Evolutionary conservation across 2,888 invertebrate species (phyloP), one percentile per base, ranked within the genome.

Genomic region (Nasonia oneida): DNA sequence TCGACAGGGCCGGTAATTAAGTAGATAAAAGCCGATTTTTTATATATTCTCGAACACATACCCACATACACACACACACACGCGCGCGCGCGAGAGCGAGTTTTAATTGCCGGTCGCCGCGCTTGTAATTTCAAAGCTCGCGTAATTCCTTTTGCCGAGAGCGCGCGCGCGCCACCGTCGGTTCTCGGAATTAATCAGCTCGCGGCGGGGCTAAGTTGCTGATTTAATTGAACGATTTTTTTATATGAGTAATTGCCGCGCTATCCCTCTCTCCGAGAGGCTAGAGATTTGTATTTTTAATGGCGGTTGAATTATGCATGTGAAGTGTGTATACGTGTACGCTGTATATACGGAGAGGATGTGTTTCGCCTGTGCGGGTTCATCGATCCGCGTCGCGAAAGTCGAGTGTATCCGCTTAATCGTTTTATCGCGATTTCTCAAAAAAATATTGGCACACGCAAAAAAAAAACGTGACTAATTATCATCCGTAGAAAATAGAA

Each of bases 131-230:
- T 75, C 50, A 8, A 47, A 33, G 61, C 70, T 67, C 81, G 47
- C 10, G 10, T 75, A 12, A 10, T n/a, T 53, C 71, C 50, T 61
- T 50, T 82, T 76, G 57, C 57, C 33, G 42, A 14, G n/a, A 39
- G 18, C 29, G n/a, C 53, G 33, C 57, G 18, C 57, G 53, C 80
- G 18, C 15, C 15, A 8, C 57, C 81, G 81, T 81, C 73, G 77
- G 76, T 86, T 86, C 86, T 64, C 53, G 73, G 86, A 86, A 86
- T 86, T 83, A 83, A 83, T 86, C 86, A 81, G 73, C 61, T 23
- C 33, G 39, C 70, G 10, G 15, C 23, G 47, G 53, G 14, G 61
- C 15, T 42, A 39, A 15, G 12, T 73, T 42, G 12, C 50, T 61
- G 80, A 15, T 86, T 86, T 85, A 85, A 85, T 85, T 82, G 75